Evolutionary conservation across 2,888 invertebrate genomes (phyloP), one percentile per base, ranked within the genome.

Genomic region (Caenorhabditis zanzibari): DNA sequence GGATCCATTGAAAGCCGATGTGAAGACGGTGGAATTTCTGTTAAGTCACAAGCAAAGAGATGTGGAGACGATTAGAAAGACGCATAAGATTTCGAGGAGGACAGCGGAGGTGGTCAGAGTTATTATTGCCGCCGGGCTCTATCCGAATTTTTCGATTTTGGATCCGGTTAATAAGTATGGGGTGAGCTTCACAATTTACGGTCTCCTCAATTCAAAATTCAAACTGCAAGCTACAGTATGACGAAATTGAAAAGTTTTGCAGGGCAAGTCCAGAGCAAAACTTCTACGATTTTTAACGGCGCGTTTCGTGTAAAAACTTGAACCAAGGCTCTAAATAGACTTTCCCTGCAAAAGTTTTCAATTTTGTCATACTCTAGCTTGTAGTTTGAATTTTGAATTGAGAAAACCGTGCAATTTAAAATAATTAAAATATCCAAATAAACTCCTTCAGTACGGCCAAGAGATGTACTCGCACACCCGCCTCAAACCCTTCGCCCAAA

Each of bases 141-240:
- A 98, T 93, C 98, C 98, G 0, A 97, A 98, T 94, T 95, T 97
- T 77, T 96, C 97, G 0, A 95, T 97, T n/a, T 95, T 96, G 0
- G 98, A 99, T 93, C 96, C 96, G 90, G 96, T 96, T 90, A 98
- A 98, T 93, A 95, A 96, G 89, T 96, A 95, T 91, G 96, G 97
- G 94, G 95, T 95, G 26, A 59, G 79, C 52, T 59, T 10, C 32
- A 28, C 7, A 24, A 22, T 58, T 56, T 32, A 6, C 32, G 32
- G 7, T n/a, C n/a, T n/a, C n/a, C n/a, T n/a, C n/a, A n/a, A n/a
- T n/a, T n/a, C n/a, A n/a, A n/a, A n/a, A n/a, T n/a, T n/a, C n/a
- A n/a, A n/a, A n/a, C n/a, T n/a, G n/a, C n/a, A n/a, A n/a, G n/a
- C n/a, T n/a, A n/a, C n/a, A n/a, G n/a, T n/a, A n/a, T n/a, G n/a